phyloP scores from a whole-genome alignment of 2,797 vertebrate genomes.

The Microctenopoma stevenorrisi region DNA sequence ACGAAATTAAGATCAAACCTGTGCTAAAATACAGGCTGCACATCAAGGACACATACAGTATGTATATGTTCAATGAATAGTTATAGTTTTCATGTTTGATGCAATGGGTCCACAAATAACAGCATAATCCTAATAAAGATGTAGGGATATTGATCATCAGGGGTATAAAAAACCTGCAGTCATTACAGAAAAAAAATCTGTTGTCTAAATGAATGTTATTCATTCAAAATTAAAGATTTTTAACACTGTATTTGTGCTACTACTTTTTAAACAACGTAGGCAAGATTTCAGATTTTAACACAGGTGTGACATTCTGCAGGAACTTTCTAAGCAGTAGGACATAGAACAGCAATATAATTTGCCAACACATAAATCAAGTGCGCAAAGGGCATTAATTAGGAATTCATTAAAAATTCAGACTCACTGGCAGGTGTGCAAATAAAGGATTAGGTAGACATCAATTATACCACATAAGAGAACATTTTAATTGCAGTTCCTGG shows the following conservation, averaged over 20 bases:
- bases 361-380: slow-evolving; percentile 85
- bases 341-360: slow-evolving; percentile 79
- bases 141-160: slow-evolving; percentile 29
- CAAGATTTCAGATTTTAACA: slow-evolving; percentile 56
- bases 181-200: slow-evolving; percentile 45
- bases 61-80: slow-evolving; percentile 9
- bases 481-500: slow-evolving; percentile 88
- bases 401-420: slow-evolving; percentile 89
- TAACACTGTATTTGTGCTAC: slow-evolving; percentile 15
- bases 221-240: slow-evolving; percentile 22
- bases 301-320: slow-evolving; percentile 61
- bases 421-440: slow-evolving; percentile 89
- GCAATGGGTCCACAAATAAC: slow-evolving; percentile 14
- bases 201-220: slow-evolving; percentile 42
- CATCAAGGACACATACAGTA: not conserved
- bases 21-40: slow-evolving; percentile 16
- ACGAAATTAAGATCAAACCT: slow-evolving; percentile 9
- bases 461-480: slow-evolving; percentile 88
- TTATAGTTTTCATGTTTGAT: not conserved
- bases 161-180: slow-evolving; percentile 37
- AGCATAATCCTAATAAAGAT: slow-evolving; percentile 10
- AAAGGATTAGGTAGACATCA: slow-evolving; percentile 89
- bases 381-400: slow-evolving; percentile 88
- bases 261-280: slow-evolving; percentile 27
- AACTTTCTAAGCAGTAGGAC: slow-evolving; percentile 69